Conservation (phyloP, 1,140 invertebrate genomes). For the Drosophila teissieri region DNA sequence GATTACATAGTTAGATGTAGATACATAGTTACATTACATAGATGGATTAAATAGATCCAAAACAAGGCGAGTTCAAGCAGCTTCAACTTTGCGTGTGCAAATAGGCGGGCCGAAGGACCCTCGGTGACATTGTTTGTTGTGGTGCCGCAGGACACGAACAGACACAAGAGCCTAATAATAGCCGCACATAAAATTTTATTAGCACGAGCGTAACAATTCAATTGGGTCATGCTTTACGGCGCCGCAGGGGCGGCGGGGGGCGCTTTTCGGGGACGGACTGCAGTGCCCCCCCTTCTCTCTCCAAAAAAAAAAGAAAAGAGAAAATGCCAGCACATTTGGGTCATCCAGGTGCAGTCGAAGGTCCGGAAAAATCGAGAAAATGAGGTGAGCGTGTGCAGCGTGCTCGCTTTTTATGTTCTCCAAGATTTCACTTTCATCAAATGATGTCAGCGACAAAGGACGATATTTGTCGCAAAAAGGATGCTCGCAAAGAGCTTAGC, state of each 20-base stretch:
- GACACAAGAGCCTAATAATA: constrained; percentile 72
- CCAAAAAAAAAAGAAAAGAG: constrained; percentile 1
- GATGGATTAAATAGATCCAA: too few relatives aligned
- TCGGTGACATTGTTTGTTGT: constrained; percentile 48
- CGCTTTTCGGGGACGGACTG: background rate
- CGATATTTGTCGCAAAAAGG: background rate
- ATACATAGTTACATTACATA: too few relatives aligned
- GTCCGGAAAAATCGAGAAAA: constrained; percentile 3
- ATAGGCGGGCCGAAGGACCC: constrained; percentile 12
- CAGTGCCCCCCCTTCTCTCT: background rate
- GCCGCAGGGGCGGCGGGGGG: constrained; percentile 35
- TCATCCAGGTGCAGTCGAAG: constrained; percentile 55
- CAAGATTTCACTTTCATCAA: constrained; percentile 17
- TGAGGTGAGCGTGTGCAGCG: constrained; percentile 2
- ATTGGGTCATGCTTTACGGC: constrained; percentile 77
- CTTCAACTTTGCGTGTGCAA: background rate
- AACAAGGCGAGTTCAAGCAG: too few relatives aligned
- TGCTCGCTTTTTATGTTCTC: background rate
- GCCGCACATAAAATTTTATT: constrained; percentile 81
- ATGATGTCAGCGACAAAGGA: constrained; percentile 1
- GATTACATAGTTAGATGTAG: too few relatives aligned
- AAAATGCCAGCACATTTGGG: constrained; percentile 50
- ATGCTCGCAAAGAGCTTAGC: background rate
- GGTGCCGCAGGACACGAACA: constrained; percentile 31
- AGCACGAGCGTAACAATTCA: constrained; percentile 76